phyloP scores from a whole-genome alignment of 2,888 invertebrate species.

The Ypsolopha sequella region DNA sequence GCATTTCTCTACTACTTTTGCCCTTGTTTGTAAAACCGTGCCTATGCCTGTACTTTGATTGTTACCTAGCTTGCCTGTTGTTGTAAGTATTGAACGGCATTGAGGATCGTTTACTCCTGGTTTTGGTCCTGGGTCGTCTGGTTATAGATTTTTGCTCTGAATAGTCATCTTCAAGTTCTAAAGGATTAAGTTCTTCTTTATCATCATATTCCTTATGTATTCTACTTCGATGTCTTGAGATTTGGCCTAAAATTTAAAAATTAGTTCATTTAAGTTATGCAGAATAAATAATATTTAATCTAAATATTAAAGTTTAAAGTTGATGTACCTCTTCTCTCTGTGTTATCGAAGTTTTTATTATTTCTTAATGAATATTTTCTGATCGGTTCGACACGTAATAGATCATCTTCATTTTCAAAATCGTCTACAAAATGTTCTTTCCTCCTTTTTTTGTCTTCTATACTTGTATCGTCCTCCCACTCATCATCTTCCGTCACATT shows the following conservation, averaged over 20 bases:
- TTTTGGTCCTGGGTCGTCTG: neutral
- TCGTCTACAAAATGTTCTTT: no score
- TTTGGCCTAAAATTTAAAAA: no score
- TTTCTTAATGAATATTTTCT: no score
- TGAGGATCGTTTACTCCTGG: neutral
- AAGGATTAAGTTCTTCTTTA: neutral
- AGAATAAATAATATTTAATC: no score
- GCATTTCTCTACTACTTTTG: slow-evolving; percentile 11
- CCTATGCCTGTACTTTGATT: no score
- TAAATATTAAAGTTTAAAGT: no score
- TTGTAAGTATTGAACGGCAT: neutral
- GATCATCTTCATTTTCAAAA: neutral
- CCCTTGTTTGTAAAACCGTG: slow-evolving; percentile 14
- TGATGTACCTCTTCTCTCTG: no score
- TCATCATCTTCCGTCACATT: neutral
- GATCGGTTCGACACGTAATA: neutral
- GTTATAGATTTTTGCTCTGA: neutral
- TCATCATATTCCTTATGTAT: no score
- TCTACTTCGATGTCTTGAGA: no score
- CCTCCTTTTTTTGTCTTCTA: no score
- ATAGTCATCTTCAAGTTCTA: neutral
- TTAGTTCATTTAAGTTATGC: no score
- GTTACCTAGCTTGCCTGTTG: slow-evolving; percentile 5
- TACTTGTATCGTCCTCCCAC: neutral
- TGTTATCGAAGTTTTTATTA: no score